Base-by-base conservation (phyloP, 2,797 vertebrate genomes). In the Paedocypris micromegethes region DNA sequence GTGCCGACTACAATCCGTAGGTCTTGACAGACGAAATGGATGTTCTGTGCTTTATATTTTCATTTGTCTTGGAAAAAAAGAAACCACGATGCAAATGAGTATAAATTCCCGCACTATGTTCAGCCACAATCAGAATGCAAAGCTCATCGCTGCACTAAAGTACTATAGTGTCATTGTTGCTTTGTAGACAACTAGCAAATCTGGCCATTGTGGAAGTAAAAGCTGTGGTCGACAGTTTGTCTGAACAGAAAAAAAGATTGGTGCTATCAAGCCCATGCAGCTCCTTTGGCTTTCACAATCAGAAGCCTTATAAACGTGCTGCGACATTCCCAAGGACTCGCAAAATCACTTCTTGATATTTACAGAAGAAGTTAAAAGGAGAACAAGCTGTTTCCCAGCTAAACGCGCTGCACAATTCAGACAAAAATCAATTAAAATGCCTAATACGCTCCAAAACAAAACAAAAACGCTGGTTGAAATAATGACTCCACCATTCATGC, bases 401-500 rank as follows among this genome's bases (percentile, higher is more conserved):
- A 49, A 72, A 72, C 58, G 64, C 66, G 62, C 66, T 43, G 63
- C 58, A 60, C 50, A 56, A 71, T 72, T 57, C 66, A 65, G 68
- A 70, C 62, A 60, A 54, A 66, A 73, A 67, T 70, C 66, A 77
- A 73, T 77, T 77, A 73, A 72, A 68, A 70, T 49, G 68, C 50
- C 61, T 75, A 75, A 73, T 62, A 68, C 72, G 56, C 58, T 70
- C 59, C 68, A 23, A 23, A 23, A 1, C 55, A 66, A 63, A 72
- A 70, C 72, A 77, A 77, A 77, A 59, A 23, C 23, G 23, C 68
- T 66, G 58, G 67, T 61, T 52, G 65, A 72, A 73, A 69, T 78
- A 80, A 78, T 77, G 74, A 78, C 58, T 58, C 65, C 58, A 64
- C 73, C 75, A 76, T 79, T 77, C 68, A 73, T 76, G 75, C 75